Evolutionary conservation across 2,888 invertebrate genomes (phyloP).

Genomic region (Nebria brevicollis): DNA sequence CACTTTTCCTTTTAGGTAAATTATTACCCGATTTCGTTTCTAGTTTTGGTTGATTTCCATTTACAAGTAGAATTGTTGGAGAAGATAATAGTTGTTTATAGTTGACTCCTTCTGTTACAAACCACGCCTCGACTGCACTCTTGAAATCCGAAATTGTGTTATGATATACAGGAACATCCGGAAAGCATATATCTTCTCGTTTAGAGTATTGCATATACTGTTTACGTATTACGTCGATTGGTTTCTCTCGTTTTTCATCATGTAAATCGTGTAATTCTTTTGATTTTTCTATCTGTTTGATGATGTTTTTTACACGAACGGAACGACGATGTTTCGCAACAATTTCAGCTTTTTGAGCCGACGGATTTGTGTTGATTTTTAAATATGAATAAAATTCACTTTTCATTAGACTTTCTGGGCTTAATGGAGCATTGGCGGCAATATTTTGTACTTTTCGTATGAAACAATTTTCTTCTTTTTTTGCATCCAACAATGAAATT

Average conservation of each 20-base stretch:
- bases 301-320: conserved; percentile 57
- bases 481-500: too few species aligned
- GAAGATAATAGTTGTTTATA: neutral
- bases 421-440: conserved; percentile 49
- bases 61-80: neutral
- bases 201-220: conserved; percentile 40
- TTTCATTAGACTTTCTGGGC: conserved; percentile 58
- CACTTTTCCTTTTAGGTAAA: conserved; percentile 12
- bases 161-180: conserved; percentile 6
- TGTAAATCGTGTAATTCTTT: conserved; percentile 45
- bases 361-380: conserved; percentile 58
- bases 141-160: conserved; percentile 33
- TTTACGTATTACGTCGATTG: conserved; percentile 24
- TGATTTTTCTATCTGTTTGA: conserved; percentile 52
- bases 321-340: conserved; percentile 58
- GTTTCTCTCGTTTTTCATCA: conserved; percentile 31
- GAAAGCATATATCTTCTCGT: conserved; percentile 28
- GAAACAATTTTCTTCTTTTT: neutral
- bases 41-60: conserved; percentile 10
- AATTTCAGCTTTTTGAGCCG: conserved; percentile 54
- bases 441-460: conserved; percentile 4
- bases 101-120: conserved; percentile 11
- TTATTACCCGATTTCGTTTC: neutral
- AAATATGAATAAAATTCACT: conserved; percentile 60
- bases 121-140: conserved; percentile 22